Evolutionary conservation across 2,797 vertebrate genomes (phyloP).

Genomic region (Yasuhikotakia modesta): DNA sequence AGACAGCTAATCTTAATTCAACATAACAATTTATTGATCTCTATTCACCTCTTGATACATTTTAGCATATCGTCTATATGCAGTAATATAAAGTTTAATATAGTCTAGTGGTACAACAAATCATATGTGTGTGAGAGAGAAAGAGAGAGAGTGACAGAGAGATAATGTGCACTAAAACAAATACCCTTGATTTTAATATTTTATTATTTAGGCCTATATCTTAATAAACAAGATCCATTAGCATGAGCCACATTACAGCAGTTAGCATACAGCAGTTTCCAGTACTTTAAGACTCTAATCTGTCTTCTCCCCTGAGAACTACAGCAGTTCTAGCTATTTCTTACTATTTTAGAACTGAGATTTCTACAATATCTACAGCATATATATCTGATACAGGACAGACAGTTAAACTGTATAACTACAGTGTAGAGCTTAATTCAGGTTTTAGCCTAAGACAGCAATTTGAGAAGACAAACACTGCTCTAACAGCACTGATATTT

Average conservation of each 20-base stretch:
- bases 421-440: neutral
- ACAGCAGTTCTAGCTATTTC: constrained; percentile 34
- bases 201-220: constrained; percentile 24
- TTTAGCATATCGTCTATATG: too few species aligned
- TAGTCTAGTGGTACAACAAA: constrained; percentile 40
- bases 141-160: too few species aligned
- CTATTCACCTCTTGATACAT: constrained; percentile 37
- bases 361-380: neutral
- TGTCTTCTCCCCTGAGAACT: constrained; percentile 54
- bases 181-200: neutral
- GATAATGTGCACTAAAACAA: too few species aligned
- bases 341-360: constrained; percentile 34
- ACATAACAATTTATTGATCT: too few species aligned
- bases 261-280: constrained; percentile 40
- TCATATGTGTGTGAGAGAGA: too few species aligned
- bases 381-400: neutral
- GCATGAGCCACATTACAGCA: constrained; percentile 45
- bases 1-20: too few species aligned
- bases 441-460: neutral
- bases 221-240: constrained; percentile 46
- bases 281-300: constrained; percentile 50
- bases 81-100: too few species aligned
- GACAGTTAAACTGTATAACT: constrained; percentile 10
- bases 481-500: neutral
- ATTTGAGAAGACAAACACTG: neutral